Percentiles rank a stretch among this genome's conserved stretches.
Evolutionary conservation across 37 sponge, comb jelly and placozoan genomes (phyloP).

Genomic region (Petrosia ficiformis): DNA sequence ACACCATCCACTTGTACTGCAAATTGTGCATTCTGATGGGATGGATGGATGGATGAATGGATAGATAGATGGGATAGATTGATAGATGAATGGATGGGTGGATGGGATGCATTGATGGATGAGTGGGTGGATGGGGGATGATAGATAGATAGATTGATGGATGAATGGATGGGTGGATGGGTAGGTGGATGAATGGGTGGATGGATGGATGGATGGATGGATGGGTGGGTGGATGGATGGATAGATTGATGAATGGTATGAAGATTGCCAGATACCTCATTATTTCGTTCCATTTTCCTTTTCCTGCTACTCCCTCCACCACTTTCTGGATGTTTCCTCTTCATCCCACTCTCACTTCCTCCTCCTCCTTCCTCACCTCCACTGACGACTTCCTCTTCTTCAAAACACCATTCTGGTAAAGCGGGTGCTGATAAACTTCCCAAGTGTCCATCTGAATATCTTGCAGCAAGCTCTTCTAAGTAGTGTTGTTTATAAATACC

Average conservation of each 20-base stretch:
- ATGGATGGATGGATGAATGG: background rate
- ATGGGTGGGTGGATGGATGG: no score
- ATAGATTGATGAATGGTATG: no score
- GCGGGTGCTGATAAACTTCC: constrained; percentile 40
- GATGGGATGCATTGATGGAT: no score
- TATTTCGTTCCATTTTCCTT: constrained; percentile 14
- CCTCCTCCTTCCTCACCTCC: constrained; percentile 21
- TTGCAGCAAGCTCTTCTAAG: constrained; percentile 50
- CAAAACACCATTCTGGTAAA: constrained; percentile 72
- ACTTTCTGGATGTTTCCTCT: no score
- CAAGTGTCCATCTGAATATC: constrained; percentile 58
- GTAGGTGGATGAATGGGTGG: no score
- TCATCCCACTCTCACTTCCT: constrained; percentile 5
- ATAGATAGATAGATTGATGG: no score
- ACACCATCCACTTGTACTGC: constrained; percentile 39
- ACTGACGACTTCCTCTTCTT: constrained; percentile 27
- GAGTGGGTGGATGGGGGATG: no score
- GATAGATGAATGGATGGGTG: no score
- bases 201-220: no score
- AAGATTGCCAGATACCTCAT: no score
- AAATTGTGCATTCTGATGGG: constrained; percentile 52
- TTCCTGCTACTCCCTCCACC: constrained; percentile 2
- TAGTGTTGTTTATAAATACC: constrained; percentile 87
- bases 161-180: no score
- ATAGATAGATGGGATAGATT: no score